These are phyloP conservation scores for Troides aeacus DNA, from an alignment of 2,888 invertebrate species.

Conservation along the genomic window DNA sequence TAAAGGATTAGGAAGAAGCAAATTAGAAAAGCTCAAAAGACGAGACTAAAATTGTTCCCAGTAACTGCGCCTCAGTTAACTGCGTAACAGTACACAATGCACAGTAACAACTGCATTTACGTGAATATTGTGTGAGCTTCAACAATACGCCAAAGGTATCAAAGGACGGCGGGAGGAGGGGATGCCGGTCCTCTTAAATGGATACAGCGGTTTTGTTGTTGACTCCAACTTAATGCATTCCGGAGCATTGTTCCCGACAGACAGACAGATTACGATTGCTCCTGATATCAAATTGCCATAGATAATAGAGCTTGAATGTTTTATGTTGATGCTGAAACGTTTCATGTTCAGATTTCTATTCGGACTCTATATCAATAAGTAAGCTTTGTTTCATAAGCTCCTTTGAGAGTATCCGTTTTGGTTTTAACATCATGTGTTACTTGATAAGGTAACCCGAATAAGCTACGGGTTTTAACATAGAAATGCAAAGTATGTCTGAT, in stretches of 20 bases:
- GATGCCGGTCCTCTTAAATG: constrained; percentile 33
- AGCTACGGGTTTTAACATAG: no score
- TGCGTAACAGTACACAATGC: not conserved
- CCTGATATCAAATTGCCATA: constrained; percentile 50
- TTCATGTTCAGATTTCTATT: not conserved
- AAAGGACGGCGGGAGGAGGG: constrained; percentile 40
- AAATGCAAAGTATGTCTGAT: no score
- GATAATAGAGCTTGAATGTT: constrained; percentile 44
- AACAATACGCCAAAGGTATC: constrained; percentile 33
- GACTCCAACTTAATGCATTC: constrained; percentile 72
- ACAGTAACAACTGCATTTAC: not conserved
- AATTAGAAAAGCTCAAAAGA: not conserved
- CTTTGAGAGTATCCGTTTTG: no score
- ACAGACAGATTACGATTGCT: constrained; percentile 60
- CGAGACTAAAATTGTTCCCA: not conserved
- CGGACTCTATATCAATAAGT: no score
- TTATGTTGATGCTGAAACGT: constrained; percentile 30
- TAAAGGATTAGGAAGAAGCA: not conserved
- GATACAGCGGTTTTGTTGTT: constrained; percentile 51
- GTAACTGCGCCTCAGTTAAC: not conserved
- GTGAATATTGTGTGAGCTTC: constrained; percentile 4
- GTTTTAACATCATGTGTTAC: no score
- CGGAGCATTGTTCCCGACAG: constrained; percentile 66
- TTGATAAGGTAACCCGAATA: no score
- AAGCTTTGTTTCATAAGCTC: no score